A percentile compares a stretch with the other conserved stretches of the same genome.
Conservation (phyloP, 2,113 vertebrate genomes). For the Hemicordylus capensis region DNA sequence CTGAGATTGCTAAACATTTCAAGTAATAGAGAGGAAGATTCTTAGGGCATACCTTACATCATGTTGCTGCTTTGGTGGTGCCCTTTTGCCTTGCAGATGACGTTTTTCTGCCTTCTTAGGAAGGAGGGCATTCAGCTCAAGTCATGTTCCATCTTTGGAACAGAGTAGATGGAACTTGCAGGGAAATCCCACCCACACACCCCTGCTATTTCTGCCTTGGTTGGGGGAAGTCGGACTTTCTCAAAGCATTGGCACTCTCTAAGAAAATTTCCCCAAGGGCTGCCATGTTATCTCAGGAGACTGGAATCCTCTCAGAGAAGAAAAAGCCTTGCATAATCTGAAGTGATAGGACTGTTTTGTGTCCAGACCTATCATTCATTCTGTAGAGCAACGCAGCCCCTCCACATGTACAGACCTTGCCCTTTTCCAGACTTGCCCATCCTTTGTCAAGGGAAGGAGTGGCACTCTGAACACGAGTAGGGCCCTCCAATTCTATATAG, state of each 20-base stretch:
- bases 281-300: not conserved
- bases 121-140: not conserved
- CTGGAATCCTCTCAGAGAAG: not conserved
- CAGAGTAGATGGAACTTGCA: not conserved
- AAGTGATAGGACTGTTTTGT: not conserved
- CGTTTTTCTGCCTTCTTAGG: not conserved
- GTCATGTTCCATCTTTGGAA: not conserved
- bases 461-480: not conserved
- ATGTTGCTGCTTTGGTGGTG: constrained; percentile 37
- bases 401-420: not conserved
- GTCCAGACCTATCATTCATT: not conserved
- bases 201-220: not conserved
- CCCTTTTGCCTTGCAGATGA: not conserved
- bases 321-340: too few species aligned
- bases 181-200: not conserved
- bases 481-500: not conserved
- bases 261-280: not conserved
- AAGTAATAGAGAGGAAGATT: constrained; percentile 35
- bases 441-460: not conserved
- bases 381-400: not conserved
- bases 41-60: constrained; percentile 39
- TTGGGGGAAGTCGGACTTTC: not conserved
- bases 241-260: not conserved
- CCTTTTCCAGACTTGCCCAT: not conserved
- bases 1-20: constrained; percentile 22